Percentiles rank a stretch among this genome's conserved stretches.
Evolutionary conservation across 1,140 invertebrate species (phyloP).

Genomic region (Bombus ignitus): DNA sequence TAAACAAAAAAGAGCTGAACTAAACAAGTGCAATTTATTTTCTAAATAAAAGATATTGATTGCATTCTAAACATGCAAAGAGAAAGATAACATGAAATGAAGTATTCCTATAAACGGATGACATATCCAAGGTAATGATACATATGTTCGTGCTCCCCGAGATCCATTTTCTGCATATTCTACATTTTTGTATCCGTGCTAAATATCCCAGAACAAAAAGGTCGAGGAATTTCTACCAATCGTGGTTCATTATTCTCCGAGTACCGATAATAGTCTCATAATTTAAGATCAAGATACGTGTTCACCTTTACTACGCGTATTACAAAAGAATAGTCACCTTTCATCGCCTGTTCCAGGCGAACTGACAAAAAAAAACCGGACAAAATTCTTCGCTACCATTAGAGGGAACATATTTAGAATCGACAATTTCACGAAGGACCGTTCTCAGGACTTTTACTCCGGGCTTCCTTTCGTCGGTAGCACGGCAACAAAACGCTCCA

Average conservation of each 20-base stretch:
- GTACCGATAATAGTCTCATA: not conserved
- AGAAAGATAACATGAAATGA: not conserved
- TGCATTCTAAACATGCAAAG: not conserved
- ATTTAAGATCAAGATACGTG: not conserved
- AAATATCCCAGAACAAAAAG: not conserved
- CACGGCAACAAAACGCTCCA: constrained; percentile 56
- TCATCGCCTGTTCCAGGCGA: not conserved
- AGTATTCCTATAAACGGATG: not conserved
- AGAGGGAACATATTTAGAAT: constrained; percentile 40
- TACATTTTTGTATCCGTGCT: not conserved
- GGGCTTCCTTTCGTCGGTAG: constrained; percentile 51
- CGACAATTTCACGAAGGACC: constrained; percentile 34
- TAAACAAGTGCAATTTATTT: too few relatives aligned
- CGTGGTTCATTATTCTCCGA: not conserved
- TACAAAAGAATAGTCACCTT: not conserved
- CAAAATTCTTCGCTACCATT: constrained; percentile 40
- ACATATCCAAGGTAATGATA: not conserved
- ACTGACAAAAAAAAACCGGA: not conserved
- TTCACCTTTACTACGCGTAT: not conserved
- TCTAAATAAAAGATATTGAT: too few relatives aligned
- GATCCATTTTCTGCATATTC: not conserved
- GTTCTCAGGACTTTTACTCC: constrained; percentile 64
- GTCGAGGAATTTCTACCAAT: not conserved
- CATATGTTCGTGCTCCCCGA: not conserved
- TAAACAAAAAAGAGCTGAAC: too few relatives aligned